phyloP scores from a whole-genome alignment of 2,797 vertebrate species.

The Agapornis canus region DNA sequence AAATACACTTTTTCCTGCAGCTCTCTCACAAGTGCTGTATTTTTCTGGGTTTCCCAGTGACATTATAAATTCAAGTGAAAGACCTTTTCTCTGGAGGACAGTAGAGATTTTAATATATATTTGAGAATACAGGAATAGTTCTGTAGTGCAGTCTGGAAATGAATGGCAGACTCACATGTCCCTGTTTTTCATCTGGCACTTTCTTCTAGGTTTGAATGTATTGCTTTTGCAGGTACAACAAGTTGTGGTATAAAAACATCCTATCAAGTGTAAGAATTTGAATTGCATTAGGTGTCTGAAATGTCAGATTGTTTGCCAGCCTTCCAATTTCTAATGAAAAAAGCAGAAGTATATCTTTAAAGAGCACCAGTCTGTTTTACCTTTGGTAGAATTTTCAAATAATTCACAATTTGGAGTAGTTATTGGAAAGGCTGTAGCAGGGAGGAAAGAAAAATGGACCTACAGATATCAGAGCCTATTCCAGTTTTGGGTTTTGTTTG shows the following conservation, averaged over 20 bases:
- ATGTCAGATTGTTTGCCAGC: neutral
- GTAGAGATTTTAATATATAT: neutral
- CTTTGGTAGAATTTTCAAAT: neutral
- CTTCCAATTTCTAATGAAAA: neutral
- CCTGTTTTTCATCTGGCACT: neutral
- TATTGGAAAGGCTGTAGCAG: neutral
- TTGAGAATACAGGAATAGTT: neutral
- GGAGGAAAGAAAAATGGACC: neutral
- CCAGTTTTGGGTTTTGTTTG: too few relatives aligned
- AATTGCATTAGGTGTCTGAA: neutral
- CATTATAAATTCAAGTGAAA: neutral
- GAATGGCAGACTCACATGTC: neutral
- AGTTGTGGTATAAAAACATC: neutral
- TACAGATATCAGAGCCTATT: neutral
- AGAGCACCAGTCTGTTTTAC: neutral
- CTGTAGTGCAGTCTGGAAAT: neutral
- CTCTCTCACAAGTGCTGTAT: neutral
- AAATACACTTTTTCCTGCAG: neutral
- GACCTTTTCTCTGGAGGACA: neutral
- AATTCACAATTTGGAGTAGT: neutral
- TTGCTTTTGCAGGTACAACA: neutral
- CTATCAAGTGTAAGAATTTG: neutral
- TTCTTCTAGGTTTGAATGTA: neutral
- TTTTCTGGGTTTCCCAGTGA: neutral
- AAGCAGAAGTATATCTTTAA: neutral